Evolutionary conservation across 1,140 invertebrate species (phyloP).

Genomic region (Tribolium madens): DNA sequence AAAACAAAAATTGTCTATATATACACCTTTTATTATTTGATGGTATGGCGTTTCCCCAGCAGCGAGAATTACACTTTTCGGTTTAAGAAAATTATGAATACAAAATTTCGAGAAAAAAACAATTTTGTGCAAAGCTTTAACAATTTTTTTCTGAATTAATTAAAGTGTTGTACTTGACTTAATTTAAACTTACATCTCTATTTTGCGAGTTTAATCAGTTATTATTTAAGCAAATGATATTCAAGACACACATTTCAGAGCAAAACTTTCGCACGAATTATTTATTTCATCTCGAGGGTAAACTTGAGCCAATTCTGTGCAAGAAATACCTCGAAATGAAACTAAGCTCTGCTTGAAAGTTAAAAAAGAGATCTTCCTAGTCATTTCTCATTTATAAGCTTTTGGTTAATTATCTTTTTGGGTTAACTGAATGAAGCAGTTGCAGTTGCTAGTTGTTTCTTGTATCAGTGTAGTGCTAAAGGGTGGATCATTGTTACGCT

Average conservation of each 20-base stretch:
- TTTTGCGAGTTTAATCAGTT: slow-evolving; percentile 5
- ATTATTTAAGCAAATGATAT: slow-evolving; percentile 28
- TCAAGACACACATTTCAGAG: slow-evolving; percentile 8
- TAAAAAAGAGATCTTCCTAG: too few relatives aligned
- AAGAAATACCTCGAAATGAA: neutral
- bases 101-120: neutral
- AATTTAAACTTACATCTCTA: neutral
- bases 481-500: neutral
- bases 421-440: too few relatives aligned
- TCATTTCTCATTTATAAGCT: neutral
- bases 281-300: slow-evolving; percentile 18
- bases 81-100: neutral
- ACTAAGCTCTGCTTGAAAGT: neutral
- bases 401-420: neutral
- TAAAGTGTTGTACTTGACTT: neutral
- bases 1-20: slow-evolving; percentile 9
- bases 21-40: slow-evolving; percentile 22
- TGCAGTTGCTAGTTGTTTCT: neutral
- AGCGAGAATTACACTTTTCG: too few relatives aligned
- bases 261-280: slow-evolving; percentile 14
- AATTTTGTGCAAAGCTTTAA: too few relatives aligned
- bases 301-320: neutral
- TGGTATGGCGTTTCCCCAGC: neutral
- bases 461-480: neutral
- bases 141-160: too few relatives aligned